These are phyloP conservation scores for Nomada fabriciana DNA, from an alignment of 2,888 invertebrate genomes.

Conservation along the genomic window DNA sequence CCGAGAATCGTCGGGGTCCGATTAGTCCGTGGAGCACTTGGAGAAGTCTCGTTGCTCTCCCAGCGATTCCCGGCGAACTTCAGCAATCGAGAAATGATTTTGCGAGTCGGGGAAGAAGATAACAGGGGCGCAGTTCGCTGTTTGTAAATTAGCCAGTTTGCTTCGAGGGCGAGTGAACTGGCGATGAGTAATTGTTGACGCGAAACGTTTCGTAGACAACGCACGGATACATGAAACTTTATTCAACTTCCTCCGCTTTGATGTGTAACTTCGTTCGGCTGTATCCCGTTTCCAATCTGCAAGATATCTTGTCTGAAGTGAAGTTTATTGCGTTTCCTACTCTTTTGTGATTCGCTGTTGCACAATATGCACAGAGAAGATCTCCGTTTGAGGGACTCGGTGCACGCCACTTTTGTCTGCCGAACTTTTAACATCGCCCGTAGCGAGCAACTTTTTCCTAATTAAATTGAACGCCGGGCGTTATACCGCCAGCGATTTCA, in stretches of 20 bases:
- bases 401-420: not conserved
- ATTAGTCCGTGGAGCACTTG: not conserved
- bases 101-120: not conserved
- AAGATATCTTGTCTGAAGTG: constrained; percentile 2
- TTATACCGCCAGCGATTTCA: no score
- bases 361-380: constrained; percentile 26
- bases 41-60: not conserved
- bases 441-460: not conserved
- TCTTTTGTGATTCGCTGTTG: constrained; percentile 24
- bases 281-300: constrained; percentile 19
- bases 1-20: not conserved
- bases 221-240: constrained; percentile 34
- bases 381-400: not conserved
- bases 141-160: constrained; percentile 5
- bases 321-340: constrained; percentile 48
- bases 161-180: not conserved
- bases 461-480: not conserved
- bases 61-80: not conserved
- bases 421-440: not conserved
- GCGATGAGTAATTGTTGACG: constrained; percentile 10
- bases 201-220: not conserved
- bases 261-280: constrained; percentile 19
- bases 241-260: constrained; percentile 33
- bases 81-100: not conserved
- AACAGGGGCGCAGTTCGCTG: not conserved